Conservation (phyloP, 2,797 vertebrate species). For the Hydrophis major region DNA sequence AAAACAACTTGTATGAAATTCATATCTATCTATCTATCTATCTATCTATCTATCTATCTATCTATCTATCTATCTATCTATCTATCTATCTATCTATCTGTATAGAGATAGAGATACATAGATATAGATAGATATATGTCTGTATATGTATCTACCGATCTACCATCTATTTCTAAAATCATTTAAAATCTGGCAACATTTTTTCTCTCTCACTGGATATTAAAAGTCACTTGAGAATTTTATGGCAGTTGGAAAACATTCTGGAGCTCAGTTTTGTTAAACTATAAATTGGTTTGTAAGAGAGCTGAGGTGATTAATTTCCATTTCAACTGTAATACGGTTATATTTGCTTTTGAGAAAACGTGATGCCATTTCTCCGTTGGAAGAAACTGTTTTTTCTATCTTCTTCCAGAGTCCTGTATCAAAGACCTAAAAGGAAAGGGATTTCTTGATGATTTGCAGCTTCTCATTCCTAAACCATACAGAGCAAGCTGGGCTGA, state of each 20-base stretch:
- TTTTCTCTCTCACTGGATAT: neutral
- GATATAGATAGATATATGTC: too few species aligned
- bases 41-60: too few species aligned
- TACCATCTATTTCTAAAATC: neutral
- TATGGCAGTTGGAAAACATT: neutral
- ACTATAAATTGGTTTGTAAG: neutral
- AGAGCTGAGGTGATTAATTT: neutral
- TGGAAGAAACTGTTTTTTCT: neutral
- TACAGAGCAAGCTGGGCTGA: neutral
- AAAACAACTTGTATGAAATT: neutral
- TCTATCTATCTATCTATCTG: too few species aligned
- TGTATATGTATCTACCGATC: neutral
- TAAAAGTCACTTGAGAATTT: neutral
- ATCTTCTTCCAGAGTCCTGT: neutral
- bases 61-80: too few species aligned
- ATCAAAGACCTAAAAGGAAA: neutral
- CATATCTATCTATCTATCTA: neutral
- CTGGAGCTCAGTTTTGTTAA: neutral
- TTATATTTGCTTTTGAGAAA: neutral
- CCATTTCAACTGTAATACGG: neutral
- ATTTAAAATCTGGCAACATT: neutral
- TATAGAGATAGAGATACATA: too few species aligned
- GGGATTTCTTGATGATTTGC: neutral
- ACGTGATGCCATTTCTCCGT: neutral
- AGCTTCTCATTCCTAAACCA: neutral